Evolutionary conservation across 2,888 invertebrate genomes (phyloP), one percentile per base, ranked within the genome.

Genomic region (Lasioglossum oenotherae): DNA sequence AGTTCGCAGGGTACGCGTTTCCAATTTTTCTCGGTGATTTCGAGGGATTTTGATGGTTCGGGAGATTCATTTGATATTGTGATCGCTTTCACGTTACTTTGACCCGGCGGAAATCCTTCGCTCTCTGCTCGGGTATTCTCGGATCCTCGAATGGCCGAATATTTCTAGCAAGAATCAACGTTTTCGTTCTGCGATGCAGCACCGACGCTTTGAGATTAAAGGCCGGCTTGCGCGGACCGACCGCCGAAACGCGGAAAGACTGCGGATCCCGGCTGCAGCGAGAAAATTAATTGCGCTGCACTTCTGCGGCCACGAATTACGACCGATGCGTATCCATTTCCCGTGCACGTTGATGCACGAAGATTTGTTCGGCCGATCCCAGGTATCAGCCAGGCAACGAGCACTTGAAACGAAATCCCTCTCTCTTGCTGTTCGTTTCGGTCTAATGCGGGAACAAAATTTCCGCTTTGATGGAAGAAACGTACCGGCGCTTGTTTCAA

Each of bases 261-360:
- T 88, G 85, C 87, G 85, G 86, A 89, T 90, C 82, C 90, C 83
- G 38, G 83, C 81, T 89, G 90, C 88, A 90, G 81, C 87, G 82
- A 84, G 89, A 83, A 86, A 90, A 90, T 89, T 90, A 90, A 90
- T 90, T 83, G 90, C 83, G 82, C 83, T 80, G 86, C 86, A 86
- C 87, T 83, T 81, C 83, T 86, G 84, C 85, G 85, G 88, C 89
- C 88, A 87, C 87, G 89, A 90, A 90, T 90, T 90, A 90, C 89
- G 88, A 86, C 88, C 86, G 89, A 85, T 88, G 88, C 83, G 83
- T 89, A 89, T 88, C 88, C 82, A 86, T 89, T 86, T 85, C 87
- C 87, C 74, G 77, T 76, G 77, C 74, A 85, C 81, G 83, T 86
- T 87, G 87, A 89, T 88, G 86, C 80, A 75, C 88, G 64, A 82